Conservation (phyloP, 2,113 vertebrate species). For the Smithornis capensis region DNA sequence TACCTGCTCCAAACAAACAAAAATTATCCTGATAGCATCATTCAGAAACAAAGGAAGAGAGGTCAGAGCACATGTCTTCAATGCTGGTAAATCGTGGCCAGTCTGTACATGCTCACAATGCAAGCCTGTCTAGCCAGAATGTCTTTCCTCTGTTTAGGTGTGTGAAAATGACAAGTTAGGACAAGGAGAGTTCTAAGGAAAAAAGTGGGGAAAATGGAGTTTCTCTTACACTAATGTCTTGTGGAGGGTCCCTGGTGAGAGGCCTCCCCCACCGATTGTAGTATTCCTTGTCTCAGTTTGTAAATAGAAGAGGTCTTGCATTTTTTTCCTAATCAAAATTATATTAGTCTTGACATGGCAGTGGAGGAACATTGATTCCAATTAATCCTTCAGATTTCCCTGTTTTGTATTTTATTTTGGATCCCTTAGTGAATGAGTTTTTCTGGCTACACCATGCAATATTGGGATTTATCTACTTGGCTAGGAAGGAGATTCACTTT, state of each 20-base stretch:
- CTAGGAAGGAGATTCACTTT: not conserved
- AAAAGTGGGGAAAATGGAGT: not conserved
- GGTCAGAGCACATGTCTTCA: not conserved
- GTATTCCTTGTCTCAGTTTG: not conserved
- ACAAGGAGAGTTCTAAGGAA: not conserved
- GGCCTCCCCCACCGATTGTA: fast-evolving
- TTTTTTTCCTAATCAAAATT: not conserved
- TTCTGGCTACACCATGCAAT: not conserved
- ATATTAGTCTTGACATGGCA: not conserved
- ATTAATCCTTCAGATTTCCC: not conserved
- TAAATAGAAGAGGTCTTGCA: not conserved
- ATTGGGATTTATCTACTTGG: not conserved
- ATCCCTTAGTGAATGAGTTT: not conserved
- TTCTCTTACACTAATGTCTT: not conserved
- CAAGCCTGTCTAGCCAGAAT: not conserved
- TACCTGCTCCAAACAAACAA: not conserved
- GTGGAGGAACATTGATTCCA: not conserved
- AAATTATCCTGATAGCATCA: not conserved
- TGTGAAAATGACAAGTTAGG: not conserved
- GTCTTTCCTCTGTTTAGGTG: not conserved
- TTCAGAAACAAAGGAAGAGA: not conserved
- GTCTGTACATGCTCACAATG: not conserved
- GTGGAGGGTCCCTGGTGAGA: not conserved
- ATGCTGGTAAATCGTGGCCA: not conserved
- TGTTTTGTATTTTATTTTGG: not conserved